A percentile compares a stretch with the other conserved stretches of the same genome.
These are phyloP conservation scores for Odontamblyopus lacepedii DNA, from an alignment of 2,797 vertebrate species.

Conservation along the genomic window DNA sequence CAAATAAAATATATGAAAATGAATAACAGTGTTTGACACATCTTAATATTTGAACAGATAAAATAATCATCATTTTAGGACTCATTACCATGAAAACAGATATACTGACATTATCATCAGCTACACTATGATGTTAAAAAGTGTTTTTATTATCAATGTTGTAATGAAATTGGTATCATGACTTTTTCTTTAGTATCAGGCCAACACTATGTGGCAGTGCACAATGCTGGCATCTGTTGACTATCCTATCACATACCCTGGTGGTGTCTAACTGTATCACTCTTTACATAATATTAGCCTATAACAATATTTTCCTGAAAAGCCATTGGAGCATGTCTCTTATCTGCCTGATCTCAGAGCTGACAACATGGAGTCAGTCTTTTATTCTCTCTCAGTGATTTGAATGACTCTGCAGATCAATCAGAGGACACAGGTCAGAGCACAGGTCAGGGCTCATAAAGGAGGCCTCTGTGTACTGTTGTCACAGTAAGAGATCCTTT, in stretches of 20 bases:
- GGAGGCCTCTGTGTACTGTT: slow-evolving; percentile 21
- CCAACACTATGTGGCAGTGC: too few species aligned
- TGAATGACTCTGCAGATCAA: slow-evolving; percentile 63
- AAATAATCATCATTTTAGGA: too few species aligned
- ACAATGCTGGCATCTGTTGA: too few species aligned
- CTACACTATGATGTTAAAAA: too few species aligned
- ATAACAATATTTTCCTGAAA: slow-evolving; percentile 27
- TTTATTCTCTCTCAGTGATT: slow-evolving; percentile 47
- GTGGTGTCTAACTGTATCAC: background rate
- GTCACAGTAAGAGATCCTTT: slow-evolving; percentile 5
- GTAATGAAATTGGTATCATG: too few species aligned
- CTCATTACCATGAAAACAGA: too few species aligned
- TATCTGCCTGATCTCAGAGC: slow-evolving; percentile 29
- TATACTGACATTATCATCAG: too few species aligned
- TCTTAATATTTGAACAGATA: too few species aligned
- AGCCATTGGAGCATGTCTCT: slow-evolving; percentile 26
- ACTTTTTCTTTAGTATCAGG: too few species aligned
- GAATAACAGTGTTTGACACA: too few species aligned
- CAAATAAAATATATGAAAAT: too few species aligned
- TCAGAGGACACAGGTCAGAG: slow-evolving; percentile 50
- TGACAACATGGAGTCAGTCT: slow-evolving; percentile 26
- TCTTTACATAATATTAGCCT: background rate
- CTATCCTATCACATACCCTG: background rate
- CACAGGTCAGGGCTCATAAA: slow-evolving; percentile 38
- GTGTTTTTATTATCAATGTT: too few species aligned